Percentiles rank a stretch among this genome's conserved stretches.
phyloP scores from a whole-genome alignment of 2,113 vertebrate species.

The Albula goreensis region DNA sequence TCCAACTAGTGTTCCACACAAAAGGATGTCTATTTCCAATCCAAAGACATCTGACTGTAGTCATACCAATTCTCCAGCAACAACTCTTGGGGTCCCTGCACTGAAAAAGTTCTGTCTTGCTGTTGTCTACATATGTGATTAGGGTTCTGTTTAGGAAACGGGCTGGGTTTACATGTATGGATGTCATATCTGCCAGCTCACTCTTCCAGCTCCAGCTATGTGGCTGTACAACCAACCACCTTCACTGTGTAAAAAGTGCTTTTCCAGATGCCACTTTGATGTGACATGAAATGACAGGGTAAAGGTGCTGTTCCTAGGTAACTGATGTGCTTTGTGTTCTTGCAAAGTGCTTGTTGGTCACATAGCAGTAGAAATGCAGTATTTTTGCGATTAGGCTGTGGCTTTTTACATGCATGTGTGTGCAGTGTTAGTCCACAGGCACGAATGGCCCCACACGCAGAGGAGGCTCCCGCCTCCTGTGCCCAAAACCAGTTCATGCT shows the following conservation, averaged over 20 bases:
- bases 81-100: background rate
- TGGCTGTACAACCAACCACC: background rate
- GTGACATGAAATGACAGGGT: background rate
- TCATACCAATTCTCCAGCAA: too few relatives aligned
- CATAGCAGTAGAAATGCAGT: background rate
- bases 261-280: background rate
- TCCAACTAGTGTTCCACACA: background rate
- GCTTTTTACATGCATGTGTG: too few relatives aligned
- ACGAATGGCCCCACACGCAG: too few relatives aligned
- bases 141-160: background rate
- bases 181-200: background rate
- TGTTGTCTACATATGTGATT: background rate
- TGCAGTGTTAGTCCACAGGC: too few relatives aligned
- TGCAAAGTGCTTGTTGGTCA: background rate
- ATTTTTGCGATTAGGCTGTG: too few relatives aligned
- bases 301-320: background rate
- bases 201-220: background rate
- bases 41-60: background rate
- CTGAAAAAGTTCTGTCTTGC: background rate
- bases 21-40: background rate
- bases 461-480: too few relatives aligned
- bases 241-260: background rate
- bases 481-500: background rate
- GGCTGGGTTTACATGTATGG: background rate
- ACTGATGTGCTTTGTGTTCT: background rate